Conservation (phyloP, 2,113 vertebrate genomes). For the Puntigrus tetrazona region DNA sequence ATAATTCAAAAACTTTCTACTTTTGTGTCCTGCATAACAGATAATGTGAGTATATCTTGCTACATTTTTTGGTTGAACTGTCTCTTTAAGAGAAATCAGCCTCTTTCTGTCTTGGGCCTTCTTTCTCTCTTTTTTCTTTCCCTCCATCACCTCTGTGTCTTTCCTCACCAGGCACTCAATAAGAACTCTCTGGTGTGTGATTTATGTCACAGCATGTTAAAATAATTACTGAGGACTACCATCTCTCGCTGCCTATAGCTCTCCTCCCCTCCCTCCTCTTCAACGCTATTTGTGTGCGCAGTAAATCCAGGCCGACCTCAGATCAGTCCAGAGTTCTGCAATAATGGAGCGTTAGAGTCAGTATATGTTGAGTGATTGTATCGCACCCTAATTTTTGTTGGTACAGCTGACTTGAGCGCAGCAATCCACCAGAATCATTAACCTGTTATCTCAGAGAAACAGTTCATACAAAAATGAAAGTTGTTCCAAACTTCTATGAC, state of each 20-base stretch:
- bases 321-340: slow-evolving; percentile 26
- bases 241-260: slow-evolving; percentile 34
- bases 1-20: neutral
- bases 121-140: slow-evolving; percentile 3
- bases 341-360: slow-evolving; percentile 5
- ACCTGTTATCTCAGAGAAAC: neutral
- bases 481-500: neutral
- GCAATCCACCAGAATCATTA: neutral
- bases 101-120: slow-evolving; percentile 31
- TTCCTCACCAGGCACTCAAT: slow-evolving; percentile 14
- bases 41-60: neutral
- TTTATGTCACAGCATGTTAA: slow-evolving; percentile 47
- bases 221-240: slow-evolving; percentile 42
- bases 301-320: slow-evolving; percentile 14
- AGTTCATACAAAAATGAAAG: neutral
- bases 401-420: neutral
- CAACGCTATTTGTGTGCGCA: slow-evolving; percentile 9
- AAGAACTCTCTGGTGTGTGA: slow-evolving; percentile 37
- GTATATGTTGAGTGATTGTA: slow-evolving; percentile 27
- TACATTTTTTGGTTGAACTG: neutral
- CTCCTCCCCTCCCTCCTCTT: neutral
- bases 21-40: neutral
- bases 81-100: neutral
- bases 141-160: slow-evolving; percentile 51
- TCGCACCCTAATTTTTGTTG: neutral